Conservation (phyloP, 1,140 invertebrate genomes). For the Drosophila nebulosa region DNA sequence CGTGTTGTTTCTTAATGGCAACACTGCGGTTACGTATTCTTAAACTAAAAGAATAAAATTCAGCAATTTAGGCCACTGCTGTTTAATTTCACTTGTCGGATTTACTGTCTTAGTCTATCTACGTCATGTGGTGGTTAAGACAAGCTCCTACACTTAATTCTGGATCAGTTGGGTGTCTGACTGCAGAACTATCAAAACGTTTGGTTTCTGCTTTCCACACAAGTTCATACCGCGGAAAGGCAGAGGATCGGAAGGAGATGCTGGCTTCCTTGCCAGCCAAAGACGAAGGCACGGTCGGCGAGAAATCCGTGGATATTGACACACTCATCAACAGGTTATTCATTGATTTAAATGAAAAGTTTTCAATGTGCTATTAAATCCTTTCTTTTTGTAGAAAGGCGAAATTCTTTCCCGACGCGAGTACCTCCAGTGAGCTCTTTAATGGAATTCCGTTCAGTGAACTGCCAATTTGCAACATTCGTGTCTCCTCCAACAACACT, state of each 20-base stretch:
- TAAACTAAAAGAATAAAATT: background rate
- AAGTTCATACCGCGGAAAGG: constrained; percentile 80
- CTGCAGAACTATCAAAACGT: constrained; percentile 2
- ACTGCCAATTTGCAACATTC: constrained; percentile 91
- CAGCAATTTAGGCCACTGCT: constrained; percentile 19
- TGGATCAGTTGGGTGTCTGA: too few species aligned
- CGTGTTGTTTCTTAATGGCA: background rate
- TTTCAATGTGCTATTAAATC: constrained; percentile 31
- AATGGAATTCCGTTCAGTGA: constrained; percentile 89
- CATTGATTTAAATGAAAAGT: background rate
- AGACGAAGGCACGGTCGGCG: constrained; percentile 87
- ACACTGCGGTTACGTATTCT: background rate
- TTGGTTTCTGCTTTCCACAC: constrained; percentile 50
- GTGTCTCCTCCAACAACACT: constrained; percentile 92
- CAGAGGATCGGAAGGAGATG: constrained; percentile 83
- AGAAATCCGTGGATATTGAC: constrained; percentile 84
- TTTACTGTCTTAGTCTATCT: too few species aligned
- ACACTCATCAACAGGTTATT: constrained; percentile 73
- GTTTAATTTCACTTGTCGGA: background rate
- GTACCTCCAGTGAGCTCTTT: constrained; percentile 88
- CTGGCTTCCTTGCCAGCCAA: constrained; percentile 82
- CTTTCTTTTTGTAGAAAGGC: constrained; percentile 82
- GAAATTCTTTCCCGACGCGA: constrained; percentile 88
- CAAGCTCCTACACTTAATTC: too few species aligned
- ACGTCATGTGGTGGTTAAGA: too few species aligned